These are phyloP conservation scores for Phyllostomus discolor DNA, from an alignment of 2,113 vertebrate genomes.

Conservation along the genomic window DNA sequence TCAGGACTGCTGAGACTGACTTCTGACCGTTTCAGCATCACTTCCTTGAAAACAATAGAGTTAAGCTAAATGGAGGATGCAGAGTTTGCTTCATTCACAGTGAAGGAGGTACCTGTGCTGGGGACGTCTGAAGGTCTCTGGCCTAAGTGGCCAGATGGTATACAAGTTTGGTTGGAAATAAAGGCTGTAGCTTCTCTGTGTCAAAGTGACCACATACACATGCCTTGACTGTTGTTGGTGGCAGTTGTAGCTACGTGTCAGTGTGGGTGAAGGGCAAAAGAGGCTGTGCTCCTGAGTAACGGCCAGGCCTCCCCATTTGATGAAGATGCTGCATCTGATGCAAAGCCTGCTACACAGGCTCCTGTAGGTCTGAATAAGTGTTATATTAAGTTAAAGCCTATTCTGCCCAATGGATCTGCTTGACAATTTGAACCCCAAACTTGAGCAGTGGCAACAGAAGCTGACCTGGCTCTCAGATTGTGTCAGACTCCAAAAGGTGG, in stretches of 20 bases:
- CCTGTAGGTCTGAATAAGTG: background rate
- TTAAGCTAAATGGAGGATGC: background rate
- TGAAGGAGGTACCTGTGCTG: background rate
- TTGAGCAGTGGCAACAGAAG: background rate
- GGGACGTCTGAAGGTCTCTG: background rate
- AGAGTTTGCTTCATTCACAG: background rate
- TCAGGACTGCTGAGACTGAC: background rate
- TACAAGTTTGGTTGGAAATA: background rate
- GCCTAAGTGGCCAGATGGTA: background rate
- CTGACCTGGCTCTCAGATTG: background rate
- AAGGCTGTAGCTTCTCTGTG: background rate
- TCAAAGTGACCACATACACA: background rate
- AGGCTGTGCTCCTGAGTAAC: background rate
- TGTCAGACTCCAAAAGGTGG: background rate
- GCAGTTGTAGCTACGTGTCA: background rate
- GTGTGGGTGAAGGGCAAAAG: background rate
- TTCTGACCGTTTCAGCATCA: background rate
- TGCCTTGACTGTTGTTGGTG: background rate
- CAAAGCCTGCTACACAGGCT: background rate
- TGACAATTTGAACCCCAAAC: background rate
- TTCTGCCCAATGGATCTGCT: background rate
- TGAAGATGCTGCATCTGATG: background rate
- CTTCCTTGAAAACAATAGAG: background rate
- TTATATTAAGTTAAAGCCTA: background rate
- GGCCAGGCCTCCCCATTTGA: accelerated